Conservation (phyloP, 2,888 invertebrate species). For the Andrena dorsata region DNA sequence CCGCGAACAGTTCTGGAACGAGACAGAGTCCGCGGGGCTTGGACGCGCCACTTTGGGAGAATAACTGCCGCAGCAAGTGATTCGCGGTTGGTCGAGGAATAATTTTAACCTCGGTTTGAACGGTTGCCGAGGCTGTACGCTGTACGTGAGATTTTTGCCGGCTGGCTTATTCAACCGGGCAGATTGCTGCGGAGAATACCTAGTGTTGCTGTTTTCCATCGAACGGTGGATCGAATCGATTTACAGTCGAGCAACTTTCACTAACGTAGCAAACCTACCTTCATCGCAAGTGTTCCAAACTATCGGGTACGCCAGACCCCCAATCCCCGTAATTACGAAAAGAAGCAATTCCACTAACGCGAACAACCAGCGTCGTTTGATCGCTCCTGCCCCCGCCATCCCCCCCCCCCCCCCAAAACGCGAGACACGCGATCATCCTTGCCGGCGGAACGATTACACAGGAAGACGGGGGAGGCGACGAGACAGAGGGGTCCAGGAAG, state of each 20-base stretch:
- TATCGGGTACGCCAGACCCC: background rate
- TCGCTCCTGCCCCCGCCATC: constrained; percentile 17
- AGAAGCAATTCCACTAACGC: background rate
- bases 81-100: constrained; percentile 36
- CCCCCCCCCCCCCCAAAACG: constrained; percentile 7
- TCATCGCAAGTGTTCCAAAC: background rate
- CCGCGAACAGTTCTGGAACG: constrained; percentile 50
- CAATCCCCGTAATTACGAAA: background rate
- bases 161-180: background rate
- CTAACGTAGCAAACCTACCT: background rate
- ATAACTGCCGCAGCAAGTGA: constrained; percentile 37
- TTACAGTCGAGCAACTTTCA: background rate
- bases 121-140: constrained; percentile 11
- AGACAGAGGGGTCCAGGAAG: constrained; percentile 35
- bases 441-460: constrained; percentile 32
- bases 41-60: constrained; percentile 19
- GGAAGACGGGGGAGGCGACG: constrained; percentile 14
- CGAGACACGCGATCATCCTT: constrained; percentile 46
- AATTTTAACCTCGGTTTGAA: constrained; percentile 38
- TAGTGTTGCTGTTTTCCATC: background rate
- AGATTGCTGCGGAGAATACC: background rate
- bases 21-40: background rate
- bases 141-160: constrained; percentile 1
- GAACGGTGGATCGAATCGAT: background rate
- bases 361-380: constrained; percentile 34